phyloP scores from a whole-genome alignment of 1,140 invertebrate species.

The Scaptomyza graminum region DNA sequence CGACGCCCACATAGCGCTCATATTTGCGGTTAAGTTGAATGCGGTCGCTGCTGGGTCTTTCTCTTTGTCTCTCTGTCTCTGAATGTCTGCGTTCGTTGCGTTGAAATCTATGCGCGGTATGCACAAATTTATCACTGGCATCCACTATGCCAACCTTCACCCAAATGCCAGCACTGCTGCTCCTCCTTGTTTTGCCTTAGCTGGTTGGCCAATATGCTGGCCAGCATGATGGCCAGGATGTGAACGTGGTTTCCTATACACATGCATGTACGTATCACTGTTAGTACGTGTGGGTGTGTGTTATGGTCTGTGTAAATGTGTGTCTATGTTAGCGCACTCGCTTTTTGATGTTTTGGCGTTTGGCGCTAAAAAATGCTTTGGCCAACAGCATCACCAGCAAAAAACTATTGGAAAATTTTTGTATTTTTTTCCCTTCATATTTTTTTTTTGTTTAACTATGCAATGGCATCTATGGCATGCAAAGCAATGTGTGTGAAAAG shows the following conservation, averaged over 20 bases:
- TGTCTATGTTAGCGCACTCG: slow-evolving; percentile 51
- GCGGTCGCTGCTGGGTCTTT: slow-evolving; percentile 18
- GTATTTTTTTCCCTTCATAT: slow-evolving; percentile 26
- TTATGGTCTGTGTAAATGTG: slow-evolving; percentile 17
- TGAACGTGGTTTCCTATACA: slow-evolving; percentile 43
- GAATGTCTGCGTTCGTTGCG: slow-evolving; percentile 42
- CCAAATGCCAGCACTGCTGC: slow-evolving; percentile 66
- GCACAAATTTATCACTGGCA: slow-evolving; percentile 79
- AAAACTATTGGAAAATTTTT: slow-evolving; percentile 77
- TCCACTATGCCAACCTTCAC: slow-evolving; percentile 75
- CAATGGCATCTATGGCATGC: slow-evolving; percentile 61
- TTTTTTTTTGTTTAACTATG: slow-evolving; percentile 35
- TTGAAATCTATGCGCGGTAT: slow-evolving; percentile 76
- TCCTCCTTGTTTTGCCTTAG: slow-evolving; percentile 14
- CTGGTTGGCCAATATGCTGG: slow-evolving; percentile 63
- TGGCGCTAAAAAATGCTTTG: slow-evolving; percentile 75
- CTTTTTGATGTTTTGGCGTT: slow-evolving; percentile 81
- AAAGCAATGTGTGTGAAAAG: slow-evolving; percentile 24
- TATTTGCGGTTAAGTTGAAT: slow-evolving; percentile 58
- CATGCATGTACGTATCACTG: slow-evolving; percentile 20
- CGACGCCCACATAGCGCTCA: slow-evolving; percentile 59
- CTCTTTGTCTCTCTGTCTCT: not conserved
- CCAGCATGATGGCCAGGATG: slow-evolving; percentile 50
- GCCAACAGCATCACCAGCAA: slow-evolving; percentile 50
- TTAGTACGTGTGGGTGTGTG: not conserved